Conservation (phyloP, 2,113 vertebrate species). For the Epinephelus fuscoguttatus region DNA sequence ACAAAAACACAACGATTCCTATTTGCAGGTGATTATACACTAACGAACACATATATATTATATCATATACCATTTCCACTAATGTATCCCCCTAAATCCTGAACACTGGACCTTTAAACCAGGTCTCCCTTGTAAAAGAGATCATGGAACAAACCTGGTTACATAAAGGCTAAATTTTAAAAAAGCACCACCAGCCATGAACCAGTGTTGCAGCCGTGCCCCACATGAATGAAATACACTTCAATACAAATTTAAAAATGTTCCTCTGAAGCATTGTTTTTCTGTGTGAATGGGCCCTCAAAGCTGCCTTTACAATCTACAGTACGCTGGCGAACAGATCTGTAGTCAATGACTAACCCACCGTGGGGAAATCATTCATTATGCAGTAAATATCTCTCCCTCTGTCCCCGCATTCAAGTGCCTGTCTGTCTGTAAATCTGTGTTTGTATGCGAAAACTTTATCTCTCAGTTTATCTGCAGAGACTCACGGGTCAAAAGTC, state of each 20-base stretch:
- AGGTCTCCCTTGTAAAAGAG: too few species aligned
- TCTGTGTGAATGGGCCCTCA: not conserved
- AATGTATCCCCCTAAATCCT: too few species aligned
- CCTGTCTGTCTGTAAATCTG: not conserved
- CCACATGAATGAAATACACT: not conserved
- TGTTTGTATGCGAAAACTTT: slow-evolving; percentile 22
- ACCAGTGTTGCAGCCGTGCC: too few species aligned
- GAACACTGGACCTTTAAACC: too few species aligned
- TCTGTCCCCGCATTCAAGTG: not conserved
- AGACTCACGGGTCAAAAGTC: slow-evolving; percentile 14
- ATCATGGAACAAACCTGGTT: too few species aligned
- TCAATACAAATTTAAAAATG: not conserved
- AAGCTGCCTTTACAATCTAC: not conserved
- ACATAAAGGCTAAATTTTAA: too few species aligned
- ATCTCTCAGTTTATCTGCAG: slow-evolving; percentile 30
- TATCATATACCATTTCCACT: too few species aligned
- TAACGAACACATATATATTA: too few species aligned
- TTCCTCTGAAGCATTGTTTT: not conserved
- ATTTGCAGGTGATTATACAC: too few species aligned
- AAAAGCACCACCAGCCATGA: too few species aligned
- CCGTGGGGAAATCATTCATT: not conserved
- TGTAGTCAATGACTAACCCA: slow-evolving; percentile 29
- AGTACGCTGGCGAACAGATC: not conserved
- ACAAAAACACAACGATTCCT: too few species aligned
- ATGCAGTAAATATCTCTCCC: slow-evolving; percentile 2